These are phyloP conservation scores for Drosophila eugracilis DNA, from an alignment of 1,140 invertebrate genomes.

Conservation along the genomic window DNA sequence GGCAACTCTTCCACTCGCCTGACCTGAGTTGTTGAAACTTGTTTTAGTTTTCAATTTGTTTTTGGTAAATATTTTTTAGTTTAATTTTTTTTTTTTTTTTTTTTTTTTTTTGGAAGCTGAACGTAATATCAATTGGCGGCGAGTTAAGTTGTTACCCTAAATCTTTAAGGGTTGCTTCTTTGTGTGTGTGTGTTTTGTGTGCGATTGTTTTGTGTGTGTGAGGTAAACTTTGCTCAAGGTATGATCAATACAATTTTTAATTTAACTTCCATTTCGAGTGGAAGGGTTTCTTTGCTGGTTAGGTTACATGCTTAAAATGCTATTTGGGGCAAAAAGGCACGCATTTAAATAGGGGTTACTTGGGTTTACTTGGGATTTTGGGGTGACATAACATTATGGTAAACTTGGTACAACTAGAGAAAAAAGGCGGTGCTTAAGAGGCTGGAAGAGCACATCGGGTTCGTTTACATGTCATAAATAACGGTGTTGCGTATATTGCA, in stretches of 20 bases:
- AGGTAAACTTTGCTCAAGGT: constrained; percentile 46
- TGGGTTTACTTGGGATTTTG: constrained; percentile 2
- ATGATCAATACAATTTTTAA: constrained; percentile 31
- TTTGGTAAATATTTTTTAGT: constrained; percentile 6
- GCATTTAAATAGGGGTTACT: constrained; percentile 27
- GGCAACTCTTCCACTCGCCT: constrained; percentile 28
- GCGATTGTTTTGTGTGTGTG: constrained; percentile 23
- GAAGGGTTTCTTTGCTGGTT: constrained; percentile 17
- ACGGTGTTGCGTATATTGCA: constrained; percentile 30
- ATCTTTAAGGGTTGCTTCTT: constrained; percentile 21
- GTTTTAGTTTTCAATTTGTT: constrained; percentile 26
- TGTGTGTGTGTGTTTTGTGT: constrained; percentile 14
- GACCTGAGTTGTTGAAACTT: constrained; percentile 46
- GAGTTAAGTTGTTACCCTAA: constrained; percentile 7
- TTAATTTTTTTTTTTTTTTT: constrained; percentile 4
- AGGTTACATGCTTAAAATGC: constrained; percentile 36
- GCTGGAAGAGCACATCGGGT: constrained; percentile 19
- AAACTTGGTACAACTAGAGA: constrained; percentile 42
- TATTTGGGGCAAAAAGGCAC: constrained; percentile 45
- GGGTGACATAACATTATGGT: constrained; percentile 43
- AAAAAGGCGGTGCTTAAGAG: constrained; percentile 34
- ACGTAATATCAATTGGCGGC: constrained; percentile 47
- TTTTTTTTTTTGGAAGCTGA: constrained; percentile 41
- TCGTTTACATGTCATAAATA: constrained; percentile 28
- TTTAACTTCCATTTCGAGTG: constrained; percentile 21